phyloP scores from a whole-genome alignment of 1,140 invertebrate species.

The Fopius arisanus region DNA sequence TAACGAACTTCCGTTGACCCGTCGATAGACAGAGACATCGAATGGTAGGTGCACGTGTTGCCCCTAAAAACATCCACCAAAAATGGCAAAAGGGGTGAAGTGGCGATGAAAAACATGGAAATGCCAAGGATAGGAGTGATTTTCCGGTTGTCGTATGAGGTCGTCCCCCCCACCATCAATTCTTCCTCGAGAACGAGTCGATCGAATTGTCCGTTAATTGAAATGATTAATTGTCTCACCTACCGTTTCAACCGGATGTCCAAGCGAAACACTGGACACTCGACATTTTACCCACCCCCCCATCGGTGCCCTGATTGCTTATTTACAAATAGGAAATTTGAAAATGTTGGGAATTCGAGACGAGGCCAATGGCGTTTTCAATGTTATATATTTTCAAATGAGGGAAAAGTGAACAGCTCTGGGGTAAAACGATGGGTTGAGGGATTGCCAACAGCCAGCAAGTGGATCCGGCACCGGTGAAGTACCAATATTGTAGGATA shows the following conservation, averaged over 20 bases:
- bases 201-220: slow-evolving; percentile 66
- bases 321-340: slow-evolving; percentile 68
- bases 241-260: slow-evolving; percentile 30
- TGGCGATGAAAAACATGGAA: neutral
- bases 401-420: slow-evolving; percentile 16
- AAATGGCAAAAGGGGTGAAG: slow-evolving; percentile 15
- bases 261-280: slow-evolving; percentile 7
- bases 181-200: slow-evolving; percentile 52
- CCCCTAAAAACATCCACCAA: neutral
- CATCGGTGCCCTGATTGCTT: slow-evolving; percentile 60
- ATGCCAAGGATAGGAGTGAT: slow-evolving; percentile 30
- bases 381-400: slow-evolving; percentile 15
- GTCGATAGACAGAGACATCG: neutral
- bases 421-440: slow-evolving; percentile 22
- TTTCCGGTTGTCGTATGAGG: slow-evolving; percentile 50
- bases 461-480: neutral
- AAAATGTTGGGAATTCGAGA: slow-evolving; percentile 55
- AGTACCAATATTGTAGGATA: slow-evolving; percentile 64
- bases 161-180: slow-evolving; percentile 35
- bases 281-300: slow-evolving; percentile 2
- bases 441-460: slow-evolving; percentile 24
- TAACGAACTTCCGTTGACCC: slow-evolving; percentile 29
- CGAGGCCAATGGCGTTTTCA: slow-evolving; percentile 12
- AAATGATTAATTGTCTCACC: slow-evolving; percentile 67
- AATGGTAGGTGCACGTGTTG: slow-evolving; percentile 5